phyloP scores from a whole-genome alignment of 1,140 invertebrate species.

The Leptinotarsa texana region DNA sequence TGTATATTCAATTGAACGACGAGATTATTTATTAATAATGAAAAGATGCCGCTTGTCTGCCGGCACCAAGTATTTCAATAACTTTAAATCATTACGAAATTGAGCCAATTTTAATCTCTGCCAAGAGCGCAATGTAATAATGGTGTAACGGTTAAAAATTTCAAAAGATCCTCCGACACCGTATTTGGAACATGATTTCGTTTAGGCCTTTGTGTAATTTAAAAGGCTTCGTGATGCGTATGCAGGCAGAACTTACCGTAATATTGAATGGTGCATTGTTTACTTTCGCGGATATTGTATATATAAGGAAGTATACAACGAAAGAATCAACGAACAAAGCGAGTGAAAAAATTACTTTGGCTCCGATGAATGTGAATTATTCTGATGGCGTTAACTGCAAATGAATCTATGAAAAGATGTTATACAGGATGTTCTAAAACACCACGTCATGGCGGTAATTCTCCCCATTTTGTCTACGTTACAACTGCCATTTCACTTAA shows the following conservation, averaged over 20 bases:
- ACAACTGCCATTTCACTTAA: too few relatives aligned
- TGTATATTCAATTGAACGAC: not conserved
- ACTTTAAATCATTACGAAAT: slow-evolving; percentile 1
- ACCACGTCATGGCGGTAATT: too few relatives aligned
- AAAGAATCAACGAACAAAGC: too few relatives aligned
- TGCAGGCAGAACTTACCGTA: not conserved
- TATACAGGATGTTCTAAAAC: too few relatives aligned
- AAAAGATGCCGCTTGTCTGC: not conserved
- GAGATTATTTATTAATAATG: slow-evolving; percentile 1
- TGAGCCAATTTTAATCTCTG: slow-evolving; percentile 3
- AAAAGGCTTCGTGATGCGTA: not conserved
- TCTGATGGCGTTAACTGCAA: too few relatives aligned
- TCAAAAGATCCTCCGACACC: not conserved
- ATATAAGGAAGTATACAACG: too few relatives aligned
- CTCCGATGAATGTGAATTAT: too few relatives aligned
- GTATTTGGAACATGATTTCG: not conserved
- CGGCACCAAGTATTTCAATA: not conserved
- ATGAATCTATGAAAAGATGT: too few relatives aligned
- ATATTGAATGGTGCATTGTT: not conserved
- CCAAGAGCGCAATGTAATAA: not conserved
- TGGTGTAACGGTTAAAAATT: slow-evolving; percentile 1
- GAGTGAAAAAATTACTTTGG: too few relatives aligned
- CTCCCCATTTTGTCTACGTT: too few relatives aligned
- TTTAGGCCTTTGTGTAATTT: not conserved
- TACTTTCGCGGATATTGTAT: too few relatives aligned